Base-by-base conservation (phyloP, 23 tunicate genomes). In the Oikopleura dioica region DNA sequence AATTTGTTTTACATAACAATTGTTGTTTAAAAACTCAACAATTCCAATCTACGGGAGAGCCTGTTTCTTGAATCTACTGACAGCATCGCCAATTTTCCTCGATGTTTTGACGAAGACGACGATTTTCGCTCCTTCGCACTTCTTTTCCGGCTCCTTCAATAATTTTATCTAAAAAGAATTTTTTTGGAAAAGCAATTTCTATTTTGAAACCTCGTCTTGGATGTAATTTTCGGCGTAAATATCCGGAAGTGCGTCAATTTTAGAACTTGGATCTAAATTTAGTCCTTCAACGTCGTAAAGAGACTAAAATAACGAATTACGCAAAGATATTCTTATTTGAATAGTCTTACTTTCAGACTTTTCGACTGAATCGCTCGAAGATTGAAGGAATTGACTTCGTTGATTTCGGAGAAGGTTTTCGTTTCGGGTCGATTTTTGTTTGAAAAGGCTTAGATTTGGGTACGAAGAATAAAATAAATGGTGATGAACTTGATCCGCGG, bases 231-330 rank as follows among this genome's bases (percentile, higher is more conserved):
- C 33, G 33, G 32, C 33, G 33, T 63, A 63, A 23, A 63, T 63
- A 12, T 23, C 30, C 26, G 72, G 72, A 16, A 63, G 33, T 28
- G 2, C 4, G 33, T 63, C 72, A 63, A 63, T 24, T 28, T 63
- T 63, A 28, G 30, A 12, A 63, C 16, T 12, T 63, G 16, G 16
- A 63, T 63, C 26, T 28, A 12, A 31, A 5, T 24, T 12, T 31
- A 63, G 16, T 24, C 72, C 72, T 63, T 63, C 72, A 21, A 63
- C 72, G 33, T 63, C 72, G 33, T 63, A 63, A 28, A 63, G 33
- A 2, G 72, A 23, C 55, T 44, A 44, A 44, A 44, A 44, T 44
- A 44, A 44, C 55, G 55, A 9, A 44, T 44, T 44, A 44, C 16
- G 9, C 16, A 44, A 9, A 44, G 16, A 44, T n/a, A n/a, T n/a